Conservation (phyloP, 2,113 vertebrate species). For the Leucosticte australis region DNA sequence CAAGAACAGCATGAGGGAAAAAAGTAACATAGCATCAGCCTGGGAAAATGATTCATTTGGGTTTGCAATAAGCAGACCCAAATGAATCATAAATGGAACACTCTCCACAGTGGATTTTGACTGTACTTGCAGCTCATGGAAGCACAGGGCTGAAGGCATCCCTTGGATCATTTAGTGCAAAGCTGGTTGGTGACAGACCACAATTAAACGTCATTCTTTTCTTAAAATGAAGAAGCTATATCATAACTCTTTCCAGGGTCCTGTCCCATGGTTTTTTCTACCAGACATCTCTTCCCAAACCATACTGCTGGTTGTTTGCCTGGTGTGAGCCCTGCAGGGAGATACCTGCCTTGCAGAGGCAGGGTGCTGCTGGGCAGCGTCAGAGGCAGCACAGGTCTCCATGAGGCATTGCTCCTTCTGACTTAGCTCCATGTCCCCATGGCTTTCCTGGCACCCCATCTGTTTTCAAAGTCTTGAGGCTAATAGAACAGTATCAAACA, state of each 20-base stretch:
- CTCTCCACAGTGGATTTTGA: not conserved
- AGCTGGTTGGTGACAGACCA: not conserved
- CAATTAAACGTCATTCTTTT: not conserved
- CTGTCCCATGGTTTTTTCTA: not conserved
- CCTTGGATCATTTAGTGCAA: not conserved
- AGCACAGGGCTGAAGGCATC: not conserved
- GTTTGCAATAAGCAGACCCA: not conserved
- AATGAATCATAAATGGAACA: not conserved
- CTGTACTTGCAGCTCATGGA: not conserved
- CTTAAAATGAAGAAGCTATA: not conserved
- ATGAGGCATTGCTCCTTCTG: not conserved
- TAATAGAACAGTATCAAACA: not conserved
- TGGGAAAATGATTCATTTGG: not conserved
- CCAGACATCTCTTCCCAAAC: not conserved
- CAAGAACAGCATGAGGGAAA: not conserved
- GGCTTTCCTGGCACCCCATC: not conserved
- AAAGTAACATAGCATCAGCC: not conserved
- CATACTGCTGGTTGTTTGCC: not conserved
- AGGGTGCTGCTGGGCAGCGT: not conserved
- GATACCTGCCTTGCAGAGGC: not conserved
- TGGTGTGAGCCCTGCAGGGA: not conserved
- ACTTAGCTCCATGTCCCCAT: not conserved
- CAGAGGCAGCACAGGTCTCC: rapidly evolving
- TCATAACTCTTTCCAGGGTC: not conserved
- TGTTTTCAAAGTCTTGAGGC: not conserved